Percentiles rank a stretch among this genome's conserved stretches.
phyloP scores from a whole-genome alignment of 2,797 vertebrate genomes.

The Scolopax rusticola region DNA sequence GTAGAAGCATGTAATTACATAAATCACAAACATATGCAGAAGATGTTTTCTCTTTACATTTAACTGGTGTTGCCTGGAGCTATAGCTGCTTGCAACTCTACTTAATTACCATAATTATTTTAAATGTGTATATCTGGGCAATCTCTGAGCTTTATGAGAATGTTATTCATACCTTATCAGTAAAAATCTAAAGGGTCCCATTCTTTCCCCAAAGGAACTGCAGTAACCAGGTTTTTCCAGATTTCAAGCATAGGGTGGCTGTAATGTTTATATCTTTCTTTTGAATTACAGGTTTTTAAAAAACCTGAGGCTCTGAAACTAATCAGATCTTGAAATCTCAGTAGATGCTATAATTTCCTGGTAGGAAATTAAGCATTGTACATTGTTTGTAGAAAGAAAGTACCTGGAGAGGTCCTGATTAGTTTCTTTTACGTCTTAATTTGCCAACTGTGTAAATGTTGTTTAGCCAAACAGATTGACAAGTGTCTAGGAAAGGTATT shows the following conservation, averaged over 20 bases:
- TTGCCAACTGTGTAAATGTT: conserved; percentile 59
- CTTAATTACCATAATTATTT: conserved; percentile 79
- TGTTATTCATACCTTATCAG: conserved; percentile 77
- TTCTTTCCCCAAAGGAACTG: conserved; percentile 48
- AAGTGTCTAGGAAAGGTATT: conserved; percentile 44
- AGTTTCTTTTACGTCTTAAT: conserved; percentile 60
- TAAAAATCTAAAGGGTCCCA: conserved; percentile 67
- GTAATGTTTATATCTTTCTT: conserved; percentile 63
- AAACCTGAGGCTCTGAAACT: conserved; percentile 57
- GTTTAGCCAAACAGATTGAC: conserved; percentile 50
- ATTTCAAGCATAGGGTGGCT: conserved; percentile 10
- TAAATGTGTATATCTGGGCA: conserved; percentile 75
- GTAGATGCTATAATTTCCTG: conserved; percentile 68
- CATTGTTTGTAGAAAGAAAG: conserved; percentile 65
- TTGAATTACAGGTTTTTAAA: conserved; percentile 59
- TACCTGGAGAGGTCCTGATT: conserved; percentile 65
- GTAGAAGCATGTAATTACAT: conserved; percentile 76
- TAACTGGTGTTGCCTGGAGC: conserved; percentile 72
- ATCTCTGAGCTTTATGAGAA: conserved; percentile 76
- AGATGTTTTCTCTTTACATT: conserved; percentile 75
- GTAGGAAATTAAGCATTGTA: conserved; percentile 72
- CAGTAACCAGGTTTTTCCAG: conserved; percentile 55
- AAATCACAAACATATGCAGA: conserved; percentile 78
- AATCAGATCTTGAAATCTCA: conserved; percentile 72
- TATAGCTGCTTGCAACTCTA: conserved; percentile 73